Conservation (phyloP, 2,888 invertebrate species). For the Scotopteryx bipunctaria region DNA sequence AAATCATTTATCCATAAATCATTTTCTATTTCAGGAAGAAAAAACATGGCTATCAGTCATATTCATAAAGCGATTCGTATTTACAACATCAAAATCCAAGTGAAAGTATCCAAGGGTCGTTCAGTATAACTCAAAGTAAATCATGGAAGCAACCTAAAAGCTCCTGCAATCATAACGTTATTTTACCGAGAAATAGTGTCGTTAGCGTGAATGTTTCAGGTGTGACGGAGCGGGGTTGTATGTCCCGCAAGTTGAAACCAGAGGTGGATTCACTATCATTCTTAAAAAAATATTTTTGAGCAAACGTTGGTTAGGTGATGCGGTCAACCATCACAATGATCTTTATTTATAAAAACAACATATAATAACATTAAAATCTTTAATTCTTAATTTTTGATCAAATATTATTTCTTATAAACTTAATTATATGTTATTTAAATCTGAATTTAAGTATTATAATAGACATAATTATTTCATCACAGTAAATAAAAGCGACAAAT, state of each 20-base stretch:
- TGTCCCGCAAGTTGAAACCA: conserved; percentile 52
- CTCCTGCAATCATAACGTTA: conserved; percentile 59
- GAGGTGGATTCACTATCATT: conserved; percentile 40
- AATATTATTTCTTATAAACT: no score
- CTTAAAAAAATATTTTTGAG: background rate
- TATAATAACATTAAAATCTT: no score
- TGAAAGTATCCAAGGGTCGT: conserved; percentile 6
- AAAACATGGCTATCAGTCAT: background rate
- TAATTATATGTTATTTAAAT: no score
- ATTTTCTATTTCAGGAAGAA: background rate
- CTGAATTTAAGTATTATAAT: no score
- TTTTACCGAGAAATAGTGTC: conserved; percentile 47
- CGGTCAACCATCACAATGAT: no score
- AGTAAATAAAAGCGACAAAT: no score
- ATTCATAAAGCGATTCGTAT: background rate
- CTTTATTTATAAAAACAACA: no score
- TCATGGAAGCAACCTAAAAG: conserved; percentile 37
- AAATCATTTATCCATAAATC: no score
- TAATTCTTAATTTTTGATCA: no score
- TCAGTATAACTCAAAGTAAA: conserved; percentile 18
- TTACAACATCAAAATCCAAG: background rate
- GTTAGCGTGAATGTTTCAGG: conserved; percentile 63
- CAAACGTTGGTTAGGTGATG: no score
- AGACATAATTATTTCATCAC: no score
- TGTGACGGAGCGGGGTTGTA: conserved; percentile 40